A percentile compares a stretch with the other conserved stretches of the same genome.
Conservation (phyloP, 2,888 invertebrate species). For the Caenorhabditis becei region DNA sequence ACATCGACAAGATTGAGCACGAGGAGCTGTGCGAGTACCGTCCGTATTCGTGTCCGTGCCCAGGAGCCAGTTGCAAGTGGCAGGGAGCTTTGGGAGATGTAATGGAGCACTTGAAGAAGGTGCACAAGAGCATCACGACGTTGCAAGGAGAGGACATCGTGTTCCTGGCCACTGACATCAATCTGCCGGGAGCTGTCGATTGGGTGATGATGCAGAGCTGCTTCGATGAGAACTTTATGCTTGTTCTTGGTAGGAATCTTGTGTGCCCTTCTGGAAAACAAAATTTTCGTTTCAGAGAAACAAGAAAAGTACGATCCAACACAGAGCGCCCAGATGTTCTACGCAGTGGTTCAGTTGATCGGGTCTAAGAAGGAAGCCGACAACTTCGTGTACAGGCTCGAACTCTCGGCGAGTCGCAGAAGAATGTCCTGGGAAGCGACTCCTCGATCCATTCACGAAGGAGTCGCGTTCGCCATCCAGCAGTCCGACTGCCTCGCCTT, state of each 20-base stretch:
- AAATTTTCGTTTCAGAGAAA: conserved; percentile 48
- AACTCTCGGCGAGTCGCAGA: conserved; percentile 94
- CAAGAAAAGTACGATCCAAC: conserved; percentile 92
- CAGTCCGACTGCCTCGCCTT: conserved; percentile 99
- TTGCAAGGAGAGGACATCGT: conserved; percentile 99
- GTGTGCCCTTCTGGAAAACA: too few relatives aligned
- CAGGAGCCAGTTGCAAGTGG: conserved; percentile 99
- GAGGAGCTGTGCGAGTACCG: conserved; percentile 98
- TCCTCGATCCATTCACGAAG: conserved; percentile 98
- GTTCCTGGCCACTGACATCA: conserved; percentile 98
- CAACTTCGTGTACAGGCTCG: conserved; percentile 97
- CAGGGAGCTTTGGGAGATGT: conserved; percentile 97
- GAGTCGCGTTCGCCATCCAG: conserved; percentile 94
- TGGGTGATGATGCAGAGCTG: conserved; percentile 98
- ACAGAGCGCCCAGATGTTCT: conserved; percentile 84
- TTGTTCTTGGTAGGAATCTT: conserved; percentile 94
- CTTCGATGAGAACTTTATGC: conserved; percentile 99
- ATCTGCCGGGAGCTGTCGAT: conserved; percentile 89
- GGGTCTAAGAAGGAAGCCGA: conserved; percentile 99
- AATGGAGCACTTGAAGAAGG: conserved; percentile 95
- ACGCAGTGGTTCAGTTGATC: conserved; percentile 97
- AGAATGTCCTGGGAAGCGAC: conserved; percentile 99
- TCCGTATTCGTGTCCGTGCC: conserved; percentile 98
- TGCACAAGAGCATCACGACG: conserved; percentile 96
- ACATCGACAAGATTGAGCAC: conserved; percentile 97